Percentiles rank a stretch among this genome's conserved stretches.
Conservation (phyloP, 2,797 vertebrate species). For the Adelosebastes latens region DNA sequence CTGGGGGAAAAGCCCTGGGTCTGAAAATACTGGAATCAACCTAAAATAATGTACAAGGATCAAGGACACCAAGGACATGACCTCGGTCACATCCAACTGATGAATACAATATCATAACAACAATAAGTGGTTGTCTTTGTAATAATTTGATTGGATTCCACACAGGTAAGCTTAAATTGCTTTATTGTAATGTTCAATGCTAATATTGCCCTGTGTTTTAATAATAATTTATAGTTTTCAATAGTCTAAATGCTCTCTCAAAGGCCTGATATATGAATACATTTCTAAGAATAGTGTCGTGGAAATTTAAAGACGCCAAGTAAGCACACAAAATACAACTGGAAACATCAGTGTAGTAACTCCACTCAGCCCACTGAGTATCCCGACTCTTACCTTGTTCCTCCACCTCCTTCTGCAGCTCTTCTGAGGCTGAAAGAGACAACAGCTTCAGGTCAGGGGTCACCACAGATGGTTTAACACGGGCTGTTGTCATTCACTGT, state of each 20-base stretch:
- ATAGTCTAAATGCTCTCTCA: background rate
- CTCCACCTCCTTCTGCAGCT: slow-evolving; percentile 62
- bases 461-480: background rate
- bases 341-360: background rate
- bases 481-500: background rate
- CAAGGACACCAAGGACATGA: background rate
- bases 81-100: background rate
- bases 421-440: slow-evolving; percentile 70
- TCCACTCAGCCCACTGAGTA: background rate
- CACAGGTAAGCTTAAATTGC: background rate
- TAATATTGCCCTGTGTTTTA: background rate
- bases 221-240: background rate
- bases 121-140: background rate
- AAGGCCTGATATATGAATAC: background rate
- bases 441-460: background rate
- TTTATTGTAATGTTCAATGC: background rate
- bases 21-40: background rate
- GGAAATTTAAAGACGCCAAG: background rate
- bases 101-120: background rate
- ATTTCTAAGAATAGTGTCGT: background rate
- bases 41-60: background rate
- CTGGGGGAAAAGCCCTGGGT: too few relatives aligned
- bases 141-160: background rate
- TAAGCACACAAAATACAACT: background rate
- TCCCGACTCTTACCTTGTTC: slow-evolving; percentile 78